Evolutionary conservation across 2,888 invertebrate genomes (phyloP), one percentile per base, ranked within the genome.

Genomic region (Acanthosoma haemorrhoidale): DNA sequence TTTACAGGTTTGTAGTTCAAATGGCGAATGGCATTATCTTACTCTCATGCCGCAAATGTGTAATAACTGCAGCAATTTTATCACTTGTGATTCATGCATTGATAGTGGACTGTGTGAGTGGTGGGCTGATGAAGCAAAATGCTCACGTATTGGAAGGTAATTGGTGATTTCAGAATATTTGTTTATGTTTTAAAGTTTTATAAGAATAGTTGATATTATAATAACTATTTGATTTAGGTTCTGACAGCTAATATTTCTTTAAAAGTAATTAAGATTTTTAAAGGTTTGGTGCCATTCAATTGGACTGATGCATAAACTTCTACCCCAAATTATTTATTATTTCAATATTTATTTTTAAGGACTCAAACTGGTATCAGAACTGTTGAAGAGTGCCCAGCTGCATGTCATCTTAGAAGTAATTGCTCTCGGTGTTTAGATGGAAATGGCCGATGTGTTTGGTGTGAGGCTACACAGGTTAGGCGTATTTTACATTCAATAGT

Each of bases 371-470:
- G 89, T 8, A 84, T 91, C 0, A 81, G 82, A 16, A 80, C 83
- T 16, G 77, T 84, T 0, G 82, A 83, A 13, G 84, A 86, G 59
- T 96, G 96, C 78, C 93, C 94, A 0, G 83, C 87, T 29, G 90
- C 93, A 0, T 96, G 96, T 78, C 87, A 92, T 75, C 80, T 85
- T 79, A 86, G 92, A 59, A 84, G 82, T 43, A 88, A 88, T 77
- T 94, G 94, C 79, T 87, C 88, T 16, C 86, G 88, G 68, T 96
- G 96, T 78, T 83, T 96, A 64, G 91, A 91, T 76, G 90, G 91
- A 77, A 87, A 87, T 60, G 92, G 92, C 25, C 86, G 94, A 71
- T 96, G 96, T 80, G 95, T 95, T 0, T 96, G 96, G 96, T 96
- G 96, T 79, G 93, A 94, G 78, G 92, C 94, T 25, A 92, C 92